These are phyloP conservation scores for Trichacis sp. DNA, from an alignment of 2,888 invertebrate species.

Conservation along the genomic window DNA sequence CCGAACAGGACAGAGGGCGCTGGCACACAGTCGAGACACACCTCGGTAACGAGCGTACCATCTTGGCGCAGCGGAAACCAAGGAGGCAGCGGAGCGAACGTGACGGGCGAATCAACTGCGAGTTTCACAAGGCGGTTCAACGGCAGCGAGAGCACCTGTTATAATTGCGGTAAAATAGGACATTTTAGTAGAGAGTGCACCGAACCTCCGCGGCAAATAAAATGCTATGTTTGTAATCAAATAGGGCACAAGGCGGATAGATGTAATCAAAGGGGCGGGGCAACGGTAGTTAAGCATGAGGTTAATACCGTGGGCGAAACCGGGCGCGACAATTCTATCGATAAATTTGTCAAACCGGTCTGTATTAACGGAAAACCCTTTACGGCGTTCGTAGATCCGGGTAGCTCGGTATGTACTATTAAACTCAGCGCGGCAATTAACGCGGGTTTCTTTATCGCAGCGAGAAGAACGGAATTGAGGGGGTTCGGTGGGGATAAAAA, in stretches of 20 bases:
- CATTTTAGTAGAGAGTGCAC: background rate
- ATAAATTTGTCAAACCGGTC: background rate
- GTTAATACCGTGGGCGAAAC: background rate
- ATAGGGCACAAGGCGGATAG: background rate
- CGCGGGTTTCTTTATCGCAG: background rate
- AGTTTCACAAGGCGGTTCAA: no score
- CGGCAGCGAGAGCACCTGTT: background rate
- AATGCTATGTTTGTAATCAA: background rate
- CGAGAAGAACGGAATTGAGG: background rate
- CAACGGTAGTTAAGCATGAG: no score
- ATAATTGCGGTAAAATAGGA: background rate
- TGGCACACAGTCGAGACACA: no score
- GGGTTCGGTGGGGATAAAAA: background rate
- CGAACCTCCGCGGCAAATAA: background rate
- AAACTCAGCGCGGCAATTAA: no score
- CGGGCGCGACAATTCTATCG: background rate
- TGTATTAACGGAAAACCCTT: slow-evolving; percentile 1
- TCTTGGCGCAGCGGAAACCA: no score
- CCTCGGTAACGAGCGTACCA: no score
- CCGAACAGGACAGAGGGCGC: no score
- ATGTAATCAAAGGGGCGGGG: slow-evolving; percentile 2
- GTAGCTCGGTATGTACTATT: slow-evolving; percentile 6
- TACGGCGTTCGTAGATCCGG: background rate
- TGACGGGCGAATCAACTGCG: no score
- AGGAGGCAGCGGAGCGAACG: background rate